Evolutionary conservation across 2,888 invertebrate species (phyloP).

Genomic region (Prosopocoilus inquinatus): DNA sequence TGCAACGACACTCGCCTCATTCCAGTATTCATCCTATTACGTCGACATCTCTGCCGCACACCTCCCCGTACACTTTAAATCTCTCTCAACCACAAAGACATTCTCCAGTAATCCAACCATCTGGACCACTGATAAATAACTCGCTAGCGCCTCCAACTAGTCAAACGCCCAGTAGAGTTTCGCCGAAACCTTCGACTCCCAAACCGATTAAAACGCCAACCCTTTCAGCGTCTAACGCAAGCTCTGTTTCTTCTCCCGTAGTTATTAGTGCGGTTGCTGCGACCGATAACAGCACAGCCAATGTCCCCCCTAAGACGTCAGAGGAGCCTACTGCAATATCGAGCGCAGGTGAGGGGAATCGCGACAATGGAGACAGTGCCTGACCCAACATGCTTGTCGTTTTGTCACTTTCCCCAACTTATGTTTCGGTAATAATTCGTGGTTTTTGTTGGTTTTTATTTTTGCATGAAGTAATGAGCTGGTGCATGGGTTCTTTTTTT

Average conservation of each 20-base stretch:
- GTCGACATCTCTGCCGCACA: conserved; percentile 29
- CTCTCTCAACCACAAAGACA: conserved; percentile 44
- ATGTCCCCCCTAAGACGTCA: conserved; percentile 17
- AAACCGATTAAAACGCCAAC: conserved; percentile 27
- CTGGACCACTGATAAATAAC: conserved; percentile 45
- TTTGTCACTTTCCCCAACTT: conserved; percentile 43
- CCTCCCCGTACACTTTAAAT: conserved; percentile 41
- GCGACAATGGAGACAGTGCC: conserved; percentile 49
- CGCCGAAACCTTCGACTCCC: conserved; percentile 41
- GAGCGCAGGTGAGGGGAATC: conserved; percentile 48
- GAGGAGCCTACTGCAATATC: conserved; percentile 27
- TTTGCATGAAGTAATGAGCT: conserved; percentile 18
- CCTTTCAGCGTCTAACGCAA: conserved; percentile 26
- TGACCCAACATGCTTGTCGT: conserved; percentile 47
- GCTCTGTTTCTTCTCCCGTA: conserved; percentile 28
- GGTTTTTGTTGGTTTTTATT: conserved; percentile 40
- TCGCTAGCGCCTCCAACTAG: conserved; percentile 35
- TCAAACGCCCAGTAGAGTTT: conserved; percentile 34
- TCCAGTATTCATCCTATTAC: conserved; percentile 35
- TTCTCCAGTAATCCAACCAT: conserved; percentile 49
- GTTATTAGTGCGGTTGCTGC: conserved; percentile 20
- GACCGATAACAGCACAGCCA: conserved; percentile 13
- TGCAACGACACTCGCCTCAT: conserved; percentile 57
- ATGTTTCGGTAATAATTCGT: conserved; percentile 47
- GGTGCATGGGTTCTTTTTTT: conserved; percentile 26